Conservation (phyloP, 2,888 invertebrate species). For the Pyrochroa serraticornis region DNA sequence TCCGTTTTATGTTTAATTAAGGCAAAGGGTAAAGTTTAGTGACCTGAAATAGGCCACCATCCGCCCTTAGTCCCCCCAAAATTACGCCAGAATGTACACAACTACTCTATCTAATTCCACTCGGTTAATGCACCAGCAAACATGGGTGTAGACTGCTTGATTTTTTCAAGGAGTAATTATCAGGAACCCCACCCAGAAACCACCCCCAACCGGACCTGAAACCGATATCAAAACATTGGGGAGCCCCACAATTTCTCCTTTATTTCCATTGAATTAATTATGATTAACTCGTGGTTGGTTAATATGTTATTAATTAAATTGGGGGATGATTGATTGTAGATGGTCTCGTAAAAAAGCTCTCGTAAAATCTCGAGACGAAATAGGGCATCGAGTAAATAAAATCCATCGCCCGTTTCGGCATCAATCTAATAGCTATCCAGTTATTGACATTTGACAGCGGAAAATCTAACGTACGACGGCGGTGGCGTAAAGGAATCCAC, state of each 20-base stretch:
- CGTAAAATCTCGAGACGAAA: slow-evolving; percentile 1
- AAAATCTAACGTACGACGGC: slow-evolving; percentile 14
- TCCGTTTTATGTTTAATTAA: slow-evolving; percentile 31
- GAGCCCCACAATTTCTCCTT: neutral
- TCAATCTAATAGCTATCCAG: slow-evolving; percentile 30
- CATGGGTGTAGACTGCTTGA: slow-evolving; percentile 12
- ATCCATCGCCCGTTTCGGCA: slow-evolving; percentile 19
- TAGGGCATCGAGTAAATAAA: slow-evolving; percentile 24
- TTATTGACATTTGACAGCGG: slow-evolving; percentile 31
- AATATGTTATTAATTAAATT: slow-evolving; percentile 9
- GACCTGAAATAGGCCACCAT: slow-evolving; percentile 30
- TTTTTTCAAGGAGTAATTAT: slow-evolving; percentile 13
- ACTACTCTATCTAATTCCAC: slow-evolving; percentile 27
- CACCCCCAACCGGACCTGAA: neutral
- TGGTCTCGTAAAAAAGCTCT: neutral
- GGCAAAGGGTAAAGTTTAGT: slow-evolving; percentile 30
- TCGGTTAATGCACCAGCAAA: slow-evolving; percentile 22
- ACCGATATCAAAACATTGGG: slow-evolving; percentile 2
- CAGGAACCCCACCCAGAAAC: neutral
- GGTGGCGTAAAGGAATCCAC: slow-evolving; percentile 26
- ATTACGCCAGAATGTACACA: slow-evolving; percentile 28
- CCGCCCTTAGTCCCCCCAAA: slow-evolving; percentile 18
- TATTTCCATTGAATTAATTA: slow-evolving; percentile 6
- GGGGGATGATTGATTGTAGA: slow-evolving; percentile 22
- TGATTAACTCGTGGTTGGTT: slow-evolving; percentile 1